Percentiles rank a stretch among this genome's conserved stretches.
These are phyloP conservation scores for Platichthys stellatus DNA, from an alignment of 2,113 vertebrate species.

Conservation along the genomic window DNA sequence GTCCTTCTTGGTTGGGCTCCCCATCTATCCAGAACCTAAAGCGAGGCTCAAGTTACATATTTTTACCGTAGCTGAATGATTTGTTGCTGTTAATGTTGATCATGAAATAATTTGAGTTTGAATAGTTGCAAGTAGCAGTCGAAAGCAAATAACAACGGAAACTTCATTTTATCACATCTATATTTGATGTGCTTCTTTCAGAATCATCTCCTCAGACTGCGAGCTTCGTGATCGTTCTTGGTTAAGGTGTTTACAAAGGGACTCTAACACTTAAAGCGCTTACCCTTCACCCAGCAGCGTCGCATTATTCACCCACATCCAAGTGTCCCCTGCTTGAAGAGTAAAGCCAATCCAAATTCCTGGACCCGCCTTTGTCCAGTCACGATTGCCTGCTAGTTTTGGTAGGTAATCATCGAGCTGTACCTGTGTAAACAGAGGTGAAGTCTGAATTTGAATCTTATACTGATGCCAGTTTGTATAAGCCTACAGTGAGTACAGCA, in stretches of 20 bases:
- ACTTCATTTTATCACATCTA: neutral
- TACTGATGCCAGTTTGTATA: neutral
- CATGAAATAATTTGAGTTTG: neutral
- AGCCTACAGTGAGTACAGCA: neutral
- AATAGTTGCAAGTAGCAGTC: neutral
- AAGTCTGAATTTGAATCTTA: neutral
- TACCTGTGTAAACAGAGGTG: constrained; percentile 11
- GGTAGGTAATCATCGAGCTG: constrained; percentile 16
- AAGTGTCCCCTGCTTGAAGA: constrained; percentile 7
- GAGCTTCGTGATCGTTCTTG: too few relatives aligned
- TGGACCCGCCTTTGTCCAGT: accelerated
- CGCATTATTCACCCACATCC: constrained; percentile 47
- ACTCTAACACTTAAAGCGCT: constrained; percentile 1
- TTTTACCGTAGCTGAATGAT: too few relatives aligned
- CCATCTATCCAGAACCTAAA: constrained; percentile 40
- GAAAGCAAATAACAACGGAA: neutral
- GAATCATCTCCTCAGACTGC: too few relatives aligned
- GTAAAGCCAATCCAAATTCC: constrained; percentile 33
- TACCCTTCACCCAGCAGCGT: constrained; percentile 6
- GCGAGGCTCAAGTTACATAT: neutral
- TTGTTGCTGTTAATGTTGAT: neutral
- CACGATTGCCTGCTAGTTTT: neutral
- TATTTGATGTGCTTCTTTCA: neutral
- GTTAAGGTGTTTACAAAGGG: neutral
- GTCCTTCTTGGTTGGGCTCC: neutral